Percentiles rank a stretch among this genome's conserved stretches.
Evolutionary conservation across 2,797 vertebrate species (phyloP).

Genomic region (Margarornis squamiger): DNA sequence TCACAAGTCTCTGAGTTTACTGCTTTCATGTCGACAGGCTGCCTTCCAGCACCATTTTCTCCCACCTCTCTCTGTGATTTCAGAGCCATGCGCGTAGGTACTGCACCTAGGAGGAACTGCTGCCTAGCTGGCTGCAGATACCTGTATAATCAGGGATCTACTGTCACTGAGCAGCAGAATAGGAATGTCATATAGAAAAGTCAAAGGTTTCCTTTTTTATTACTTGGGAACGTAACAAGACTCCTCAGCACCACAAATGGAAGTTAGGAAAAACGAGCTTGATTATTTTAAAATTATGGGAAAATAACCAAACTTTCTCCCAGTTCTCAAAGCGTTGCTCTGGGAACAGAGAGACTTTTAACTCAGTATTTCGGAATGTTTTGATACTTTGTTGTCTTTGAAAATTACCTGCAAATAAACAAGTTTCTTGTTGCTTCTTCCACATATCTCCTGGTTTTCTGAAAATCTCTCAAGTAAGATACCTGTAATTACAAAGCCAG

Average conservation of each 20-base stretch:
- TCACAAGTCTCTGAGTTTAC: not conserved
- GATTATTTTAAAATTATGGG: not conserved
- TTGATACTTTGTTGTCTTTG: not conserved
- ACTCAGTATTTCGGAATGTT: not conserved
- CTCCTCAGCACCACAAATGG: not conserved
- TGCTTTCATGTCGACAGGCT: not conserved
- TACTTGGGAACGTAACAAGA: not conserved
- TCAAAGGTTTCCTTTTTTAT: not conserved
- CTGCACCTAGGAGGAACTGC: not conserved
- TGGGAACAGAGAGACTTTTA: not conserved
- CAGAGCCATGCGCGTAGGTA: not conserved
- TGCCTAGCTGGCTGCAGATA: not conserved
- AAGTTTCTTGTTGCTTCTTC: not conserved
- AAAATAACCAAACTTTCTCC: not conserved
- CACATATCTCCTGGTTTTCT: not conserved
- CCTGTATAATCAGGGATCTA: not conserved
- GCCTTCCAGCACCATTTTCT: not conserved
- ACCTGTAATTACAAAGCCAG: not conserved
- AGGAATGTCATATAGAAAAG: not conserved
- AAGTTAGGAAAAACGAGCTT: not conserved
- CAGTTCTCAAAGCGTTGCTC: not conserved
- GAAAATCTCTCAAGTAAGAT: not conserved
- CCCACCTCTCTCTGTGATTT: not conserved
- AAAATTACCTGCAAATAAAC: not conserved
- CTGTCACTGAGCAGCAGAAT: not conserved